phyloP scores from a whole-genome alignment of 2,888 invertebrate species.

The Chaitophorus viminalis region DNA sequence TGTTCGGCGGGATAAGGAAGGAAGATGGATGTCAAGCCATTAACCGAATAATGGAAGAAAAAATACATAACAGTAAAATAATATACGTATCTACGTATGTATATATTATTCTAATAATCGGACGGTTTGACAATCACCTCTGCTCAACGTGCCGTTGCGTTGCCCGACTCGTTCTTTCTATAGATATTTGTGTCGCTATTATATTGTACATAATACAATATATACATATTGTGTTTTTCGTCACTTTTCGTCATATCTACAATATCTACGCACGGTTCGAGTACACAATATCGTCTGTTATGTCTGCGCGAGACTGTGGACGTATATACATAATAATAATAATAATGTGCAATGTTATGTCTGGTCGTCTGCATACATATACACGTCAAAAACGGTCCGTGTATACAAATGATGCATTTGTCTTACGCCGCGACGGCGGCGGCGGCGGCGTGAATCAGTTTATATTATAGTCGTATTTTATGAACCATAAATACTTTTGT shows the following conservation, averaged over 20 bases:
- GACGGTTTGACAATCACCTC: constrained; percentile 7
- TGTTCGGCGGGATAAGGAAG: constrained; percentile 18
- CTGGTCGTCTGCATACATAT: constrained; percentile 18
- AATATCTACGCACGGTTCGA: neutral
- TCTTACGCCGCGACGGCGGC: neutral
- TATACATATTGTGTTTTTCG: neutral
- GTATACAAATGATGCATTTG: constrained; percentile 15
- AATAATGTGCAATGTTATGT: constrained; percentile 13
- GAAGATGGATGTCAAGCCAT: constrained; percentile 30
- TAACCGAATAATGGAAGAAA: constrained; percentile 33
- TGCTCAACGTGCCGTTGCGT: neutral
- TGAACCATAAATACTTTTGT: constrained; percentile 41
- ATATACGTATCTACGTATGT: neutral
- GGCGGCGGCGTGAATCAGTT: neutral
- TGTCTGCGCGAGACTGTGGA: constrained; percentile 1
- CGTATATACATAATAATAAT: neutral
- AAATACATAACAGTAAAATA: constrained; percentile 28
- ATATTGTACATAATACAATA: too few relatives aligned
- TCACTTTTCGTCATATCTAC: neutral
- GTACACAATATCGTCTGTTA: neutral
- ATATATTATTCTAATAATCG: constrained; percentile 16
- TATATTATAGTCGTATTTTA: constrained; percentile 23
- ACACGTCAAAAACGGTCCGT: neutral
- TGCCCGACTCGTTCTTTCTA: constrained; percentile 1
- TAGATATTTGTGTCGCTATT: neutral